Base-by-base conservation (phyloP, 2,797 vertebrate genomes). In the Phrynocephalus forsythii region DNA sequence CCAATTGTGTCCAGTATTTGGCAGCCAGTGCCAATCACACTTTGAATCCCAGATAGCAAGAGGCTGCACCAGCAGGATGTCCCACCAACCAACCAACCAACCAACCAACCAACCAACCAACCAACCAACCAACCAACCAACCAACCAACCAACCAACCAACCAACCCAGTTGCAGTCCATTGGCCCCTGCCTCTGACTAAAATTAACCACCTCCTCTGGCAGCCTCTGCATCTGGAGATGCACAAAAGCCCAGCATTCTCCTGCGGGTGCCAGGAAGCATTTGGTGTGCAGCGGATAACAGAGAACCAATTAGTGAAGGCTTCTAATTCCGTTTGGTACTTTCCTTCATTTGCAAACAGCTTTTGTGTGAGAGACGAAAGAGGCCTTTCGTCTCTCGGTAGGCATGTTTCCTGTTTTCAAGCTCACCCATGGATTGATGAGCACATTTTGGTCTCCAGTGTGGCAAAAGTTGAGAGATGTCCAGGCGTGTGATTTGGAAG, bases 261-360 rank as follows among this genome's bases (percentile, higher is more conserved):
- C 67, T 77, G 44, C 26, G 33, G 73, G 63, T 22, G 28, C 48
- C 48, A 3, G 85, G 66, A 71, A 78, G 73, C 66, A 83, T 82
- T 86, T 82, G 72, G 79, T 77, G 22, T 28, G 44, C 67, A 13
- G 30, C n/a, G 48, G 77, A 79, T 67, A 88, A 84, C 50, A 79
- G 84, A 83, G 73, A 13, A 52, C 4, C 6, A 88, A 63, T 44
- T 66, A 79, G 56, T 3, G 20, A 52, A 78, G n/a, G 15, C 4
- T 72, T 84, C 30, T 77, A n/a, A 52, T 86, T 83, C 30, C 60
- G 83, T 66, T 78, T 77, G 80, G 82, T 87, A 38, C 13, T 82
- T 82, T 13, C 38, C 73, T 68, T 77, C n/a, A 26, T 52, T 38
- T 68, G 86, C 71, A 52, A 67, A 15, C 71, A 52, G 52, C n/a